Evolutionary conservation across 2,113 vertebrate species (phyloP).

Genomic region (Choloepus hoffmanni): DNA sequence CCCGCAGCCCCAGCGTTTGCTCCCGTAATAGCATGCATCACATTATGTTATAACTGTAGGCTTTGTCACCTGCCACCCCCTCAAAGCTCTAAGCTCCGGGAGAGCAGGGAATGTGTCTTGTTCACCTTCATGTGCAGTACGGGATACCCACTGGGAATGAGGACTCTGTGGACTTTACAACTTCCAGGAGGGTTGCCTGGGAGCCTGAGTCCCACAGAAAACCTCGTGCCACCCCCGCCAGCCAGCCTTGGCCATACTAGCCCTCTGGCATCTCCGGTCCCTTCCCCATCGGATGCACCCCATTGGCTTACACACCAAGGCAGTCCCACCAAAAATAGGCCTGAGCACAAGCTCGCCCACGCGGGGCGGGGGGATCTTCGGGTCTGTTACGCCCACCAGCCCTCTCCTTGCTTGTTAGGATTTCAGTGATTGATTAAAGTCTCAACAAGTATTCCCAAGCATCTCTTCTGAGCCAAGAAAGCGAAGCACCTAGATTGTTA

Average conservation of each 20-base stretch:
- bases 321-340: background rate
- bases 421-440: background rate
- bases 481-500: background rate
- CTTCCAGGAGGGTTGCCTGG: background rate
- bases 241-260: rapidly evolving
- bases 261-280: background rate
- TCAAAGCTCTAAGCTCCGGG: background rate
- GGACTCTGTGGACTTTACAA: background rate
- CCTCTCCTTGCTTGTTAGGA: background rate
- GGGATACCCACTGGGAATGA: background rate
- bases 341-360: background rate
- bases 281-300: rapidly evolving
- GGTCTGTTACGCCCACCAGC: background rate
- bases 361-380: background rate
- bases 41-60: rapidly evolving
- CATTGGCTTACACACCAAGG: background rate
- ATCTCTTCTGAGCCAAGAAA: background rate
- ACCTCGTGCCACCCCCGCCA: background rate
- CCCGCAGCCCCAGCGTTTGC: rapidly evolving
- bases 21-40: background rate
- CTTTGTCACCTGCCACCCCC: constrained; percentile 6
- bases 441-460: background rate
- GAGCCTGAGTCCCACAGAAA: background rate
- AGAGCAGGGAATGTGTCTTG: background rate
- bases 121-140: background rate